Conservation (phyloP, 2,888 invertebrate species). For the Hirtodrosophila trivittata region DNA sequence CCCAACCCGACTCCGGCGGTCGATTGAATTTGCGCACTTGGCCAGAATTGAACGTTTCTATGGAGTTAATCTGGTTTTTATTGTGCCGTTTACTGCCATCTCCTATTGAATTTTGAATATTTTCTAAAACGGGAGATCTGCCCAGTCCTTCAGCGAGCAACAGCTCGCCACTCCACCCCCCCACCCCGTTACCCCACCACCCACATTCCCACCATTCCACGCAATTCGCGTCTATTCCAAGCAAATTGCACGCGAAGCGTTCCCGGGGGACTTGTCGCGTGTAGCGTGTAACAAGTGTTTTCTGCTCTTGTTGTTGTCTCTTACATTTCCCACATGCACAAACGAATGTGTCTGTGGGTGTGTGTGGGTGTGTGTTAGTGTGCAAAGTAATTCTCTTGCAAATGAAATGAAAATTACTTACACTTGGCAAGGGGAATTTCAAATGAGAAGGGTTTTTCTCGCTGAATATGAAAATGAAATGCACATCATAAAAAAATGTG, state of each 20-base stretch:
- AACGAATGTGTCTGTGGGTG: not conserved
- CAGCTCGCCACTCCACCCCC: conserved; percentile 14
- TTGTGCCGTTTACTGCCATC: conserved; percentile 23
- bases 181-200: not conserved
- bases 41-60: conserved; percentile 43
- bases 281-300: conserved; percentile 66
- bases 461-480: conserved; percentile 16
- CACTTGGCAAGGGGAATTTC: conserved; percentile 38
- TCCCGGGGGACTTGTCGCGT: conserved; percentile 57
- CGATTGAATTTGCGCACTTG: too few relatives aligned
- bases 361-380: conserved; percentile 1
- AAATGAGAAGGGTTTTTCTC: conserved; percentile 9
- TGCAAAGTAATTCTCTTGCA: conserved; percentile 47
- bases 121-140: conserved; percentile 21
- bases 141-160: conserved; percentile 13
- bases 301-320: conserved; percentile 11
- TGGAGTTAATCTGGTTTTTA: conserved; percentile 56
- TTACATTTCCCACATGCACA: not conserved
- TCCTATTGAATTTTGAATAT: conserved; percentile 8
- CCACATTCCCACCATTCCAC: not conserved
- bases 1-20: too few relatives aligned
- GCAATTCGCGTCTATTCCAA: conserved; percentile 31
- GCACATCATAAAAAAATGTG: conserved; percentile 25
- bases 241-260: conserved; percentile 61
- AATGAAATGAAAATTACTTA: conserved; percentile 67